Percentiles rank a stretch among this genome's conserved stretches.
Evolutionary conservation across 2,113 vertebrate species (phyloP).

Genomic region (Coregonus clupeaformis): DNA sequence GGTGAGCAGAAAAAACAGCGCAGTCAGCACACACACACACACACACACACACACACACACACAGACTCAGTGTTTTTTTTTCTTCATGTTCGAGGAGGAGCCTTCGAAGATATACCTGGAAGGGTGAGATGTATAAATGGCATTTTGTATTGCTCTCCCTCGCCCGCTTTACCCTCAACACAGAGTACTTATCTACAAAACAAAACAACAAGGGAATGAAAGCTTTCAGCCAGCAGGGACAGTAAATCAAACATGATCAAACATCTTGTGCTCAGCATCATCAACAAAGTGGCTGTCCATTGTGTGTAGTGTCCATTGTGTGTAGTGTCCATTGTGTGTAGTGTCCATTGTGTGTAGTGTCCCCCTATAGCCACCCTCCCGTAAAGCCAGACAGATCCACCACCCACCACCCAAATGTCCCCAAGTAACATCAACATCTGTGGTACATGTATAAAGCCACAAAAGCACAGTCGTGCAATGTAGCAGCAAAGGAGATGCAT

Average conservation of each 20-base stretch:
- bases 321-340: neutral
- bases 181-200: constrained; percentile 84
- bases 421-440: no score
- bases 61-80: constrained; percentile 10
- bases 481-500: no score
- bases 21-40: constrained; percentile 20
- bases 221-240: constrained; percentile 69
- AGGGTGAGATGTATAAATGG: constrained; percentile 80
- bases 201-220: constrained; percentile 71
- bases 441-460: no score
- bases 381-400: no score
- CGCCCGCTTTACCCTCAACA: constrained; percentile 79
- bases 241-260: constrained; percentile 67
- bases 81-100: neutral
- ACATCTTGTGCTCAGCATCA: constrained; percentile 29
- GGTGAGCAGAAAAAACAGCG: constrained; percentile 11
- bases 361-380: no score
- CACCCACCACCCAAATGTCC: no score
- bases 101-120: constrained; percentile 69
- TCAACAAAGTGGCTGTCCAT: constrained; percentile 1
- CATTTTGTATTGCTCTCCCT: constrained; percentile 78
- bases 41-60: constrained; percentile 21
- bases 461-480: no score
- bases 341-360: neutral
- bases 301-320: no score